These are phyloP conservation scores for Sipha maydis DNA, from an alignment of 2,888 invertebrate genomes.

Conservation along the genomic window DNA sequence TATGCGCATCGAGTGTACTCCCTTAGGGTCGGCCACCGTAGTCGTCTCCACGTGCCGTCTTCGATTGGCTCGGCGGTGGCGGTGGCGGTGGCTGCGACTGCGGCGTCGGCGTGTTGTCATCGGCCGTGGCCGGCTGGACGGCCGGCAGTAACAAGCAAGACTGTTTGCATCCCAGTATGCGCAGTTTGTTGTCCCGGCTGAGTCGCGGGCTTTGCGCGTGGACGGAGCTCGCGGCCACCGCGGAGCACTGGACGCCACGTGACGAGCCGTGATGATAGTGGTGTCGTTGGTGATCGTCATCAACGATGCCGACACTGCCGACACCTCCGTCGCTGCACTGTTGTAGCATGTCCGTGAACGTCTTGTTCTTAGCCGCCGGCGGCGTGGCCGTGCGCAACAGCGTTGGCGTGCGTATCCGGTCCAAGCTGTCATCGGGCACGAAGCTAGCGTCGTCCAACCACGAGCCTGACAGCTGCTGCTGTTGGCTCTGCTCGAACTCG, in stretches of 20 bases:
- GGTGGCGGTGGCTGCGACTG: too few species aligned
- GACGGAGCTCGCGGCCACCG: slow-evolving; percentile 52
- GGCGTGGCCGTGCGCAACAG: slow-evolving; percentile 53
- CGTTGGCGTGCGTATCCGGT: slow-evolving; percentile 61
- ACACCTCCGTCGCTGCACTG: slow-evolving; percentile 48
- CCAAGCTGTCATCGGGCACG: slow-evolving; percentile 50
- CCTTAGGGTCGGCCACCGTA: background rate
- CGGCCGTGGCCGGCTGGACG: slow-evolving; percentile 62
- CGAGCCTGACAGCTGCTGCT: slow-evolving; percentile 61
- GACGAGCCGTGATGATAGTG: slow-evolving; percentile 41
- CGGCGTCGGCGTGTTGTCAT: background rate
- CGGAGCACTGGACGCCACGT: slow-evolving; percentile 52
- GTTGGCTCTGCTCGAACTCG: slow-evolving; percentile 65
- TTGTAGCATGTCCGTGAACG: slow-evolving; percentile 53
- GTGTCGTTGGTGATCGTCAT: slow-evolving; percentile 9
- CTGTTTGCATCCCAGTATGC: slow-evolving; percentile 66
- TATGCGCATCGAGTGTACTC: background rate
- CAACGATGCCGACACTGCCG: background rate
- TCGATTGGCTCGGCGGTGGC: background rate
- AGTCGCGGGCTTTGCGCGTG: slow-evolving; percentile 65
- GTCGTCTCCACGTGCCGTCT: background rate
- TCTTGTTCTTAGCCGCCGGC: slow-evolving; percentile 50
- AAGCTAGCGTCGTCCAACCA: slow-evolving; percentile 55
- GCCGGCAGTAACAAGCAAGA: slow-evolving; percentile 65
- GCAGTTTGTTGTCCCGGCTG: slow-evolving; percentile 65